These are phyloP conservation scores for Orthosia incerta DNA, from an alignment of 2,888 invertebrate genomes.

Conservation along the genomic window DNA sequence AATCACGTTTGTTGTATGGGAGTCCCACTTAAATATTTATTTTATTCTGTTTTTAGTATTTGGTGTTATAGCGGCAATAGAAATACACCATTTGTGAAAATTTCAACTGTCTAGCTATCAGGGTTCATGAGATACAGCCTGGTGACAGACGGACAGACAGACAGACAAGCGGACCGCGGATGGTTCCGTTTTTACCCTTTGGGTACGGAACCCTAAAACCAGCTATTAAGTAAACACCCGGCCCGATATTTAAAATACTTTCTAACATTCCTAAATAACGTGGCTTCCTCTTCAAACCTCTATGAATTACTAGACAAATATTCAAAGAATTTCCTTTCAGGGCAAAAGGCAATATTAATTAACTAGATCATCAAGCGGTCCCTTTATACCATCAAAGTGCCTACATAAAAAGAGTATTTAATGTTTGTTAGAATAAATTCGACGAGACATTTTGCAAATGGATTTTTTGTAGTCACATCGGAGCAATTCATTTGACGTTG, in stretches of 20 bases:
- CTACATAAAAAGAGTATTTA: slow-evolving; percentile 64
- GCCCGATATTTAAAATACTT: slow-evolving; percentile 40
- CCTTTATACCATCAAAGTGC: slow-evolving; percentile 62
- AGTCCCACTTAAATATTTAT: no score
- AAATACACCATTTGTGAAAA: no score
- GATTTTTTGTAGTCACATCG: slow-evolving; percentile 81
- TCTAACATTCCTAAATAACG: slow-evolving; percentile 25
- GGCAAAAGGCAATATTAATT: slow-evolving; percentile 66
- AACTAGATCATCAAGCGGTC: slow-evolving; percentile 62
- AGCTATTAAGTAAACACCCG: slow-evolving; percentile 23
- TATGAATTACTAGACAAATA: slow-evolving; percentile 53
- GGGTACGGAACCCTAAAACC: no score
- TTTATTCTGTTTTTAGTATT: no score
- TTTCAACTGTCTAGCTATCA: no score
- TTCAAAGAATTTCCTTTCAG: slow-evolving; percentile 51
- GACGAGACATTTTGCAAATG: slow-evolving; percentile 78
- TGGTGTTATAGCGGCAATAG: no score
- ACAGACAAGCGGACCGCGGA: no score
- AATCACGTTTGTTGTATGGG: no score
- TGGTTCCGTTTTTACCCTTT: no score
- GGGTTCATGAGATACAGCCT: no score
- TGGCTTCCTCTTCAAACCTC: slow-evolving; percentile 41
- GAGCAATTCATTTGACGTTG: slow-evolving; percentile 82
- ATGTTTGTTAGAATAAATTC: slow-evolving; percentile 65
- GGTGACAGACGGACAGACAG: no score